Conservation (phyloP, 2,797 vertebrate species). For the Acropternis orthonyx region DNA sequence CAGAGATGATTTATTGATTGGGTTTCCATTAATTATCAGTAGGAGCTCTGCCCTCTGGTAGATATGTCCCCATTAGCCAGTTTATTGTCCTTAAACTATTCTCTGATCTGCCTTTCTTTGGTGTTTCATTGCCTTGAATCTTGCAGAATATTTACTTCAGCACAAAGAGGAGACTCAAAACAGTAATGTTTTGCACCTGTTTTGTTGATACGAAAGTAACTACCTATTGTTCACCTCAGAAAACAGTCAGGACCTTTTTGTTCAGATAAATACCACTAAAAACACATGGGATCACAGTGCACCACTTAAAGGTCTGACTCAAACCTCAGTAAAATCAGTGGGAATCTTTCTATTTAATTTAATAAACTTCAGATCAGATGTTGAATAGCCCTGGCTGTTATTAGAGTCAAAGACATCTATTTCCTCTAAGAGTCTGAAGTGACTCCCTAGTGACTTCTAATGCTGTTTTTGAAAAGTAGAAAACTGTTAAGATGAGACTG, state of each 20-base stretch:
- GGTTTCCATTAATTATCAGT: constrained; percentile 34
- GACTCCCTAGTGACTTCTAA: constrained; percentile 26
- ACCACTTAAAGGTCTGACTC: not conserved
- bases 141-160: not conserved
- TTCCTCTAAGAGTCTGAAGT: constrained; percentile 1
- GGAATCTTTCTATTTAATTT: constrained; percentile 1
- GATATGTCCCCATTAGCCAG: not conserved
- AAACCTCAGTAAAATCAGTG: not conserved
- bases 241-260: not conserved
- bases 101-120: not conserved
- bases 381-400: not conserved
- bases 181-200: not conserved
- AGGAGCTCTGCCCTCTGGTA: constrained; percentile 5
- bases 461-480: not conserved
- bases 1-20: constrained; percentile 21
- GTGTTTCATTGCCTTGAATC: not conserved
- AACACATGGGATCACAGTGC: not conserved
- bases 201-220: not conserved
- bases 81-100: not conserved
- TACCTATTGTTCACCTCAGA: not conserved
- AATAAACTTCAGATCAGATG: not conserved
- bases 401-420: not conserved
- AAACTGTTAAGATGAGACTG: not conserved
- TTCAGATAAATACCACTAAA: not conserved
- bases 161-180: not conserved